These are phyloP conservation scores for Lacerta viridis DNA, from an alignment of 2,797 vertebrate genomes.

Conservation along the genomic window DNA sequence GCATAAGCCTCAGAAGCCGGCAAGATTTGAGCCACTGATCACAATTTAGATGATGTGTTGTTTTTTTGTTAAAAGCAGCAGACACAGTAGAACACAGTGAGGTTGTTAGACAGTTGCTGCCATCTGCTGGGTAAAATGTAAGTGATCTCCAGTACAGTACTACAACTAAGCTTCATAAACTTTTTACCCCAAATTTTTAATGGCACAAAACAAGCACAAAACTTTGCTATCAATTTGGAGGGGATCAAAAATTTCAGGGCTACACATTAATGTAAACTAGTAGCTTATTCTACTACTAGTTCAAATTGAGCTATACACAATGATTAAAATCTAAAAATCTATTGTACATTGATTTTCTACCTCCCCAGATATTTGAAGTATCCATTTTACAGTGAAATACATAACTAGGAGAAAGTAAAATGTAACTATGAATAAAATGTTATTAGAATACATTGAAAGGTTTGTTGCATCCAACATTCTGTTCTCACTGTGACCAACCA, in stretches of 20 bases:
- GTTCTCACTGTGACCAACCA: no score
- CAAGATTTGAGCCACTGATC: not conserved
- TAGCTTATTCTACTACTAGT: not conserved
- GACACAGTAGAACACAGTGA: not conserved
- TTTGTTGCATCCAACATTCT: no score
- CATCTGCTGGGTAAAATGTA: constrained; percentile 26
- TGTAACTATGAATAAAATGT: not conserved
- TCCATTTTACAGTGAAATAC: not conserved
- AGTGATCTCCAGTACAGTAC: not conserved
- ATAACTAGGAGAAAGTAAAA: not conserved
- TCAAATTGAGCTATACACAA: not conserved
- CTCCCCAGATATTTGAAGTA: not conserved
- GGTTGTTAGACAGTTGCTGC: constrained; percentile 4
- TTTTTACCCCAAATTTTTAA: no score
- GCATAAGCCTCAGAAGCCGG: not conserved
- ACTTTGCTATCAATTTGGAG: not conserved
- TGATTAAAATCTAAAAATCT: not conserved
- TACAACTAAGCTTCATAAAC: not conserved
- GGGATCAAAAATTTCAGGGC: not conserved
- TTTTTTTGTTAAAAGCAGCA: not conserved
- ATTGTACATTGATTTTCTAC: not conserved
- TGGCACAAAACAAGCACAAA: no score
- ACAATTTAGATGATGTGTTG: not conserved
- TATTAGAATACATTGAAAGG: not conserved
- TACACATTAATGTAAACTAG: no score